A percentile compares a stretch with the other conserved stretches of the same genome.
Evolutionary conservation across 2,113 vertebrate genomes (phyloP).

Genomic region (Platanista minor): DNA sequence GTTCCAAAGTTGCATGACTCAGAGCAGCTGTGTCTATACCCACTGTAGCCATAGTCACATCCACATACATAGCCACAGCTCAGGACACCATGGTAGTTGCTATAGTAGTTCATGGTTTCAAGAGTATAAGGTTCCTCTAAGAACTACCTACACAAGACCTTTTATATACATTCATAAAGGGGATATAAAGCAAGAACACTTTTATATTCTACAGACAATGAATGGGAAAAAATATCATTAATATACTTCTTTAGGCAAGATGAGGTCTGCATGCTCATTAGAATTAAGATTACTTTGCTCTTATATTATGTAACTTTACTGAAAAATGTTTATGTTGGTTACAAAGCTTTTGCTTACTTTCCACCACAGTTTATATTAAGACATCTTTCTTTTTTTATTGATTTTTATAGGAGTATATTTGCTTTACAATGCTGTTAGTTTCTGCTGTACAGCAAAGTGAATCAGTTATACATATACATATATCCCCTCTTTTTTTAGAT

Average conservation of each 20-base stretch:
- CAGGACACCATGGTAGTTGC: neutral
- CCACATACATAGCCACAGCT: neutral
- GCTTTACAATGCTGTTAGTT: too few relatives aligned
- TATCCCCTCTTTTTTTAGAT: too few relatives aligned
- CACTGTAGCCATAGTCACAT: neutral
- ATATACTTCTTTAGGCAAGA: neutral
- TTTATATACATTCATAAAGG: neutral
- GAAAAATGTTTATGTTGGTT: neutral
- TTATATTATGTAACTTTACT: neutral
- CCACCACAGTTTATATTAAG: neutral
- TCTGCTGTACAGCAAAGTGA: too few relatives aligned
- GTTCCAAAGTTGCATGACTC: neutral
- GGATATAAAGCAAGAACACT: neutral
- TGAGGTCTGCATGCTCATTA: neutral
- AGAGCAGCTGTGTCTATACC: neutral
- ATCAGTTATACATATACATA: too few relatives aligned
- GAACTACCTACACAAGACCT: neutral
- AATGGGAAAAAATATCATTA: neutral
- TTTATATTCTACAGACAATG: neutral
- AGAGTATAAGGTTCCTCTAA: neutral
- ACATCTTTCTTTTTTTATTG: neutral
- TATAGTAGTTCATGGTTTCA: neutral
- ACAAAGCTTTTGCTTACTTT: neutral
- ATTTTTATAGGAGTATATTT: too few relatives aligned
- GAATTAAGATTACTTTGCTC: neutral